Evolutionary conservation across 2,888 invertebrate genomes (phyloP).

Genomic region (Pachymerium ferrugineum): DNA sequence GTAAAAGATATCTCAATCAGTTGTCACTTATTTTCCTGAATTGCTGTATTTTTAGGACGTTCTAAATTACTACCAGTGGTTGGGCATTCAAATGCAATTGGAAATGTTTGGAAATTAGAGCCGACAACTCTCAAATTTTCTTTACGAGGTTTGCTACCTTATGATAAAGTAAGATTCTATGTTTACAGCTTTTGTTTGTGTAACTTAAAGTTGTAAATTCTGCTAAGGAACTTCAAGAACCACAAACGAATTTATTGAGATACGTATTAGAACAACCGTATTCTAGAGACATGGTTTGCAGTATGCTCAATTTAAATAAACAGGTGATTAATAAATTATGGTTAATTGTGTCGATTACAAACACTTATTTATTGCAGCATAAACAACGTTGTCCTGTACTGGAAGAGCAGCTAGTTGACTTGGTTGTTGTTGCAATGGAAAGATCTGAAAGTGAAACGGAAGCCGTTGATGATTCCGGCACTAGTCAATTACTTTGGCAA

Average conservation of each 20-base stretch:
- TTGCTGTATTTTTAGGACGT: conserved; percentile 51
- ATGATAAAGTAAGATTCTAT: conserved; percentile 58
- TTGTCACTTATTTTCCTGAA: background rate
- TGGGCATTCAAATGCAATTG: conserved; percentile 82
- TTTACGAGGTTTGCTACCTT: conserved; percentile 74
- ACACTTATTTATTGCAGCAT: conserved; percentile 51
- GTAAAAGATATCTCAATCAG: conserved; percentile 43
- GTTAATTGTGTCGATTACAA: background rate
- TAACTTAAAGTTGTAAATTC: background rate
- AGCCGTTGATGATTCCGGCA: conserved; percentile 57
- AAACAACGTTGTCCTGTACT: conserved; percentile 80
- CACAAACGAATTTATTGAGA: conserved; percentile 77
- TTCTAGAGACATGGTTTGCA: conserved; percentile 91
- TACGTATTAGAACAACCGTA: conserved; percentile 93
- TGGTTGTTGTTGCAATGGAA: conserved; percentile 88
- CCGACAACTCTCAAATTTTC: conserved; percentile 68
- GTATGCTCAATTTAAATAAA: conserved; percentile 88
- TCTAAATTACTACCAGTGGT: conserved; percentile 88
- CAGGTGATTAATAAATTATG: conserved; percentile 56
- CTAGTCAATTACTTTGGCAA: conserved; percentile 80
- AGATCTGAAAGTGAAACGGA: conserved; percentile 63
- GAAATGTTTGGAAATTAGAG: conserved; percentile 90
- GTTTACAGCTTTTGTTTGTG: too few species aligned
- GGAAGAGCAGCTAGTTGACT: conserved; percentile 86
- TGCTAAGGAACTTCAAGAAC: conserved; percentile 65